These are phyloP conservation scores for Megaceryle torquata DNA, from an alignment of 2,113 vertebrate species.

Conservation along the genomic window DNA sequence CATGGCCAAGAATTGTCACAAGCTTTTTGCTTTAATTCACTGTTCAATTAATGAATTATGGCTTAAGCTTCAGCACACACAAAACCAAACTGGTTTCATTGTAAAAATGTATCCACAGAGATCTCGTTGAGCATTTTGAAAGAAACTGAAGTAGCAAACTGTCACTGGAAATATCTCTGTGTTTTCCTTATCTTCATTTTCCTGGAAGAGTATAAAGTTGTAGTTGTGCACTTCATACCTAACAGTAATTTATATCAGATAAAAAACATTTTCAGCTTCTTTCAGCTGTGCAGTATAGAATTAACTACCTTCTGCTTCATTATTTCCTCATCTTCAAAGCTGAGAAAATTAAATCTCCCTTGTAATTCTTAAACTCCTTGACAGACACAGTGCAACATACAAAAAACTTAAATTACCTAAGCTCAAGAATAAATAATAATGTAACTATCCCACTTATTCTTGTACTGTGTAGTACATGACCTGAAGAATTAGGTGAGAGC, in stretches of 20 bases:
- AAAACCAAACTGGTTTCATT: background rate
- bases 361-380: background rate
- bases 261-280: background rate
- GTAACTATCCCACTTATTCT: background rate
- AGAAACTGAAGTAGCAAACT: background rate
- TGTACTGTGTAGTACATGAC: background rate
- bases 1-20: slow-evolving; percentile 10
- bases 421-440: background rate
- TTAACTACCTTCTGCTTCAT: slow-evolving; percentile 20
- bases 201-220: background rate
- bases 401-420: background rate
- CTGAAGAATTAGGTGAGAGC: background rate
- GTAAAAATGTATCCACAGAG: background rate
- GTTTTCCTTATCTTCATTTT: background rate
- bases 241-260: background rate
- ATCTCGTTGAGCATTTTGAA: background rate
- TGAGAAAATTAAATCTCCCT: slow-evolving; percentile 16
- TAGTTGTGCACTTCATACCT: background rate
- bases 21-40: slow-evolving; percentile 20
- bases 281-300: background rate
- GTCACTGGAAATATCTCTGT: background rate
- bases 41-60: background rate
- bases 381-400: background rate
- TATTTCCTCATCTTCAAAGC: slow-evolving; percentile 25
- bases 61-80: background rate